Evolutionary conservation across 2,113 vertebrate species (phyloP).

Genomic region (Pipra filicauda): DNA sequence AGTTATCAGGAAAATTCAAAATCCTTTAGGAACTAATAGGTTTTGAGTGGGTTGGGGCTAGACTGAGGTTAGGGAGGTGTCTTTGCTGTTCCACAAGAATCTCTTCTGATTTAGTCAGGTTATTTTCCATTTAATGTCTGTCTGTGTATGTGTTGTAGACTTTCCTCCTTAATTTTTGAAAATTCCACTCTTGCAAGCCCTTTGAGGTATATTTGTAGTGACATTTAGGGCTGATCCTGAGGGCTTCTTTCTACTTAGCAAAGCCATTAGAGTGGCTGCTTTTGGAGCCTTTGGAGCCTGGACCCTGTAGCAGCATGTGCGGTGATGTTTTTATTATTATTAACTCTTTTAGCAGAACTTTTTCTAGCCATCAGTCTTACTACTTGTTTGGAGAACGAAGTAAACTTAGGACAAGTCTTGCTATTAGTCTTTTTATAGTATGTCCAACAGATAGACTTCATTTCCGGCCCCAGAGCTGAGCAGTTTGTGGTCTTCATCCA

Average conservation of each 20-base stretch:
- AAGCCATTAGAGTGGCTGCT: neutral
- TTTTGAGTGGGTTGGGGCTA: neutral
- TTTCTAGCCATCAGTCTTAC: neutral
- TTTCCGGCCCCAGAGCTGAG: neutral
- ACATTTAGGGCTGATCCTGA: conserved; percentile 2
- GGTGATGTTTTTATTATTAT: neutral
- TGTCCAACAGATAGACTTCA: neutral
- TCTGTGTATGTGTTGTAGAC: neutral
- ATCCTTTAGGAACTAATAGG: neutral
- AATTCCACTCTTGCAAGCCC: neutral
- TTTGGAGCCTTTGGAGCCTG: neutral
- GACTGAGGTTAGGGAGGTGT: neutral
- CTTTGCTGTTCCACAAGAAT: neutral
- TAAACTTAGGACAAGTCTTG: neutral
- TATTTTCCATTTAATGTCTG: neutral
- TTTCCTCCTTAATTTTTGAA: conserved; percentile 1
- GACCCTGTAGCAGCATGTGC: neutral
- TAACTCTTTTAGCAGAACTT: neutral
- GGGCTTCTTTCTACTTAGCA: neutral
- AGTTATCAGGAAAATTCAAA: neutral
- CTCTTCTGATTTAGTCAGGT: neutral
- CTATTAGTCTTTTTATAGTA: accelerated
- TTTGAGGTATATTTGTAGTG: conserved; percentile 4
- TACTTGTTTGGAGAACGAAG: neutral
- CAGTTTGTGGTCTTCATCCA: neutral